Evolutionary conservation across 2,888 invertebrate genomes (phyloP).

Genomic region (Cheilosia variabilis): DNA sequence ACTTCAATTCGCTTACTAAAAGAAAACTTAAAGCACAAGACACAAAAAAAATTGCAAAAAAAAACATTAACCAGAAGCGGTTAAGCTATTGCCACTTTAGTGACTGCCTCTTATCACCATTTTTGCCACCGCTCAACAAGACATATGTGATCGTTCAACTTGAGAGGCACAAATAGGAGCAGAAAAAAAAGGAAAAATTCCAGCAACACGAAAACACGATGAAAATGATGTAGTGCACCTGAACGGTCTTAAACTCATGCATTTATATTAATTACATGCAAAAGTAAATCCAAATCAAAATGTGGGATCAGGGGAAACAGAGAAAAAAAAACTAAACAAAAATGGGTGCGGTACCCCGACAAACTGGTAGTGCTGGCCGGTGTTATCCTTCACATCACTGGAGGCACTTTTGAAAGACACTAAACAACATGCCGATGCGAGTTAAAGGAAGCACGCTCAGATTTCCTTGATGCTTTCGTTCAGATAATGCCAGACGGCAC

Average conservation of each 20-base stretch:
- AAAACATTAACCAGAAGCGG: slow-evolving; percentile 46
- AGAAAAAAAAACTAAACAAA: slow-evolving; percentile 17
- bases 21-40: slow-evolving; percentile 31
- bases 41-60: slow-evolving; percentile 3
- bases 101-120: slow-evolving; percentile 59
- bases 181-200: background rate
- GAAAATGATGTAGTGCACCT: slow-evolving; percentile 70
- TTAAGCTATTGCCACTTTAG: slow-evolving; percentile 48
- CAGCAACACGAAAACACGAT: slow-evolving; percentile 59
- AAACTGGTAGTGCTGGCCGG: slow-evolving; percentile 44
- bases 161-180: slow-evolving; percentile 9
- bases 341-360: slow-evolving; percentile 57
- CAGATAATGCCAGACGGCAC: slow-evolving; percentile 45
- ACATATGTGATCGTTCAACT: slow-evolving; percentile 47
- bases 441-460: slow-evolving; percentile 8
- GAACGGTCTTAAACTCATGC: slow-evolving; percentile 48
- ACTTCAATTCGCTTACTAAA: slow-evolving; percentile 36
- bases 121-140: slow-evolving; percentile 46
- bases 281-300: slow-evolving; percentile 48
- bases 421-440: slow-evolving; percentile 6
- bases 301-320: slow-evolving; percentile 16
- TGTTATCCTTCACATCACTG: slow-evolving; percentile 29
- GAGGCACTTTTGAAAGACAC: slow-evolving; percentile 23
- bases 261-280: slow-evolving; percentile 69
- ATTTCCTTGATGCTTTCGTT: slow-evolving; percentile 65